Evolutionary conservation across 2,888 invertebrate species (phyloP), one percentile per base, ranked within the genome.

Genomic region (Incurvaria masculella): DNA sequence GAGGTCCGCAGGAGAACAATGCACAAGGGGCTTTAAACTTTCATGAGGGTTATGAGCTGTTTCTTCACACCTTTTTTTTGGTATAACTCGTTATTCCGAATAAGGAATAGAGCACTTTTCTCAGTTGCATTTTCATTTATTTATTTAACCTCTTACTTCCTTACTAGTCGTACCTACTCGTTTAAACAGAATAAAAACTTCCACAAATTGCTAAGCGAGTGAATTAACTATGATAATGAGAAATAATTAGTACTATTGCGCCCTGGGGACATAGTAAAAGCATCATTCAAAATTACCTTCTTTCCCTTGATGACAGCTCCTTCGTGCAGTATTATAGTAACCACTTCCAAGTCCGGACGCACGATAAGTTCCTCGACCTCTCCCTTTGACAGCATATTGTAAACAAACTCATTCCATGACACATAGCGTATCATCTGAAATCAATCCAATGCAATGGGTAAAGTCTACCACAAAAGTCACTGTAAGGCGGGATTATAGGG

Each of bases 331-430:
- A 90, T 84, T 47, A 96, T 91, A 1, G 91, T 90, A 6, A 92
- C 93, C 58, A 91, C 84, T 62, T 93, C 91, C 58, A 88, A 76
- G 62, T 93, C 93, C 0, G 94, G 94, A 39, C 89, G 76, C 1
- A 96, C 87, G 52, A 92, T 85, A 10, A 94, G 73, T 69, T 93
- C 89, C 59, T 92, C 89, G 0, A 97, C 97, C 79, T 97, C 97
- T 14, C 97, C 97, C 63, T 91, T 93, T 0, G 91, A 87, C 47
- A 98, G 71, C 91, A 98, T 93, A 52, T 94, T 89, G 68, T 96
- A 89, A 0, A 95, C 85, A 76, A 98, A 98, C 72, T 97, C 97
- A 71, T 95, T 94, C 97, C 97, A 98, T 0, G 94, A 92, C 2
- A 95, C 89, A 65, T 89, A 91, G 23, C 89, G 79, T n/a, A 85